phyloP scores from a whole-genome alignment of 1,140 invertebrate genomes.

The Platorchestia sp. region DNA sequence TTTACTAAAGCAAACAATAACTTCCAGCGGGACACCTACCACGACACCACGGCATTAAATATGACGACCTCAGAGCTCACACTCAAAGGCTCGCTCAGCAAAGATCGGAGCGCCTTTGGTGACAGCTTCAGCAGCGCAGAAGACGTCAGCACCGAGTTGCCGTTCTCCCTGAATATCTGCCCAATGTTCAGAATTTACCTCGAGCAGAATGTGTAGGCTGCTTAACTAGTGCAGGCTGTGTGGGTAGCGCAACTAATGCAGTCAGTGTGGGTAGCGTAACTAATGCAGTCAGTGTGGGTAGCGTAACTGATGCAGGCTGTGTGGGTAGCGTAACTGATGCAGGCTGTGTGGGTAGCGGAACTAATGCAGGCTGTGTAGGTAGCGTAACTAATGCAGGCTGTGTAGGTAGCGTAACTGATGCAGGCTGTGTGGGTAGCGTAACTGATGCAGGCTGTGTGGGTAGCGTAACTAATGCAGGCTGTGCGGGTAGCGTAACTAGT shows the following conservation, averaged over 20 bases:
- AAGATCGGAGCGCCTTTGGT: constrained; percentile 46
- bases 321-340: too few species aligned
- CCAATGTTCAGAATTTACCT: neutral
- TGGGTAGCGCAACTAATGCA: too few species aligned
- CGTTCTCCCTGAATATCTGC: constrained; percentile 62
- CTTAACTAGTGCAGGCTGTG: neutral
- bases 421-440: too few species aligned
- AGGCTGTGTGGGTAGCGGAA: too few species aligned
- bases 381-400: too few species aligned
- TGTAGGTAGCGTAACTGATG: too few species aligned
- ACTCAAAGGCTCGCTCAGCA: constrained; percentile 60
- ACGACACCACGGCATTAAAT: constrained; percentile 62
- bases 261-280: too few species aligned
- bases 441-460: too few species aligned
- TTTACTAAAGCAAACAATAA: too few species aligned
- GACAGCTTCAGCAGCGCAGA: constrained; percentile 59
- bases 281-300: neutral
- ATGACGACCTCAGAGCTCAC: constrained; percentile 64
- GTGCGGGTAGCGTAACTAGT: too few species aligned
- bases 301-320: neutral
- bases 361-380: too few species aligned
- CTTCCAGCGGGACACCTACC: constrained; percentile 56
- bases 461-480: too few species aligned
- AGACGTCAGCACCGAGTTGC: constrained; percentile 62
- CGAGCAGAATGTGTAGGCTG: neutral